A percentile compares a stretch with the other conserved stretches of the same genome.
phyloP scores from a whole-genome alignment of 2,113 vertebrate genomes.

The Syngnathus scovelli region DNA sequence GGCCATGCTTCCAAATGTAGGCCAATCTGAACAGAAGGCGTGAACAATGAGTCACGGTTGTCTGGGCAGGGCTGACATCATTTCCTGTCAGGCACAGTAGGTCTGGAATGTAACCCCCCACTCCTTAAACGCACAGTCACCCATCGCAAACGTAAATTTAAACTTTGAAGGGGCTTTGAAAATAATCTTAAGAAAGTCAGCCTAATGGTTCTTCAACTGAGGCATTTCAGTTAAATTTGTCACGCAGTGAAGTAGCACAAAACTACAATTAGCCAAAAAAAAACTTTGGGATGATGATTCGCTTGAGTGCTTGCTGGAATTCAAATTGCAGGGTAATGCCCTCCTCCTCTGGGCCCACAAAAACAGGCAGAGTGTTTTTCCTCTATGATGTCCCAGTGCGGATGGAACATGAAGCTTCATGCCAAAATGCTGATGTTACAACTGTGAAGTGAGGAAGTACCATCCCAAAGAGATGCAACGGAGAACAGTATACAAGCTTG shows the following conservation, averaged over 20 bases:
- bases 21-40: conserved; percentile 24
- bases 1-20: conserved; percentile 30
- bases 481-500: background rate
- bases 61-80: conserved; percentile 55
- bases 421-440: conserved; percentile 31
- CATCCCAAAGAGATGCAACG: conserved; percentile 2
- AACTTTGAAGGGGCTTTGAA: background rate
- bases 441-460: conserved; percentile 33
- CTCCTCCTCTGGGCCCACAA: conserved; percentile 6
- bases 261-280: conserved; percentile 17
- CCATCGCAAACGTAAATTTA: background rate
- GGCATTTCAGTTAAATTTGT: background rate
- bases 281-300: conserved; percentile 25
- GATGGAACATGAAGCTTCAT: conserved; percentile 37
- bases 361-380: conserved; percentile 38
- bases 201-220: background rate
- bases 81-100: conserved; percentile 43
- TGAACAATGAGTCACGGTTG: conserved; percentile 54
- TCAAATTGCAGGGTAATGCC: conserved; percentile 28
- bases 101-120: conserved; percentile 46
- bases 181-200: background rate
- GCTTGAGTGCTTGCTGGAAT: conserved; percentile 39
- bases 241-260: conserved; percentile 17
- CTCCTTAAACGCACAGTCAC: background rate
- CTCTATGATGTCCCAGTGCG: conserved; percentile 27